Percentiles rank a stretch among this genome's conserved stretches.
phyloP scores from a whole-genome alignment of 2,113 vertebrate genomes.

The Formicarius rufipectus region DNA sequence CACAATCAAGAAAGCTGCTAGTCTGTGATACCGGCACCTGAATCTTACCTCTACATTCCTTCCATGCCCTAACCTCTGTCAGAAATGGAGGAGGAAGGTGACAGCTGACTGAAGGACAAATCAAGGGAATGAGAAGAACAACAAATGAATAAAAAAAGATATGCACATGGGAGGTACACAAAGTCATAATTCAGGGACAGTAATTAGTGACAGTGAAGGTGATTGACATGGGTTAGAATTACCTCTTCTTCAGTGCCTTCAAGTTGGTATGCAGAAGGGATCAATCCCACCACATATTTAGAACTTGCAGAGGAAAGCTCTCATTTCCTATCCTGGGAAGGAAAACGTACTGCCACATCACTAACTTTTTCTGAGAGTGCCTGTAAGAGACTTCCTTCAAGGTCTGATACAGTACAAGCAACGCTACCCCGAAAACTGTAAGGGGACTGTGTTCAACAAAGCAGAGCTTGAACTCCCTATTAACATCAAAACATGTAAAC shows the following conservation, averaged over 20 bases:
- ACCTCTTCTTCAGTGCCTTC: neutral
- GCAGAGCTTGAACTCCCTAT: neutral
- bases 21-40: neutral
- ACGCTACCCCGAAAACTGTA: neutral
- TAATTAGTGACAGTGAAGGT: neutral
- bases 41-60: neutral
- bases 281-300: neutral
- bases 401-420: neutral
- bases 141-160: neutral
- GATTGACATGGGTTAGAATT: neutral
- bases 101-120: neutral
- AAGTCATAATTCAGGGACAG: neutral
- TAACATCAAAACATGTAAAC: rapidly evolving
- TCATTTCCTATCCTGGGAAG: neutral
- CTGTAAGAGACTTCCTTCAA: neutral
- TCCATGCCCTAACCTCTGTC: neutral
- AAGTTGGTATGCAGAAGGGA: neutral
- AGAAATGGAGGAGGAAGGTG: neutral
- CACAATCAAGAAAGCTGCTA: neutral
- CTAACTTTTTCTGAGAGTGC: neutral
- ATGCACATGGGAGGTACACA: neutral
- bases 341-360: neutral
- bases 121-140: neutral
- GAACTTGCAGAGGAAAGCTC: neutral
- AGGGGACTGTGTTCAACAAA: neutral